phyloP scores from a whole-genome alignment of 2,888 invertebrate species.

The Salpingus planirostris region DNA sequence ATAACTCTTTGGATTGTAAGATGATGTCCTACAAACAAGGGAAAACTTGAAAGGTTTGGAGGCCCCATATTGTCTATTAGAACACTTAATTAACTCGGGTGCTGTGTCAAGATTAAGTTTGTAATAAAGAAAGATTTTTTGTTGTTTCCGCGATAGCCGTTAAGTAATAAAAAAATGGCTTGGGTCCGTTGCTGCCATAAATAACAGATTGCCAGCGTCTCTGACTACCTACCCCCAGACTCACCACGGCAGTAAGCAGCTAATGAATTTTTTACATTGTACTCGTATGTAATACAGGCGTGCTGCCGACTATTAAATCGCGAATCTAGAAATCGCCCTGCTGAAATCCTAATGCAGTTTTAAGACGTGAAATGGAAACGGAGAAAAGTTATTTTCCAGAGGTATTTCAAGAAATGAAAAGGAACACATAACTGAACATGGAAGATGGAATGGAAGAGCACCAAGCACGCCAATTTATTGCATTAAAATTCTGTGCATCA shows the following conservation, averaged over 20 bases:
- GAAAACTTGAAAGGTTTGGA: neutral
- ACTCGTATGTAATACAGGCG: neutral
- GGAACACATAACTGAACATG: too few relatives aligned
- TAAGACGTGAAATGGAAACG: too few relatives aligned
- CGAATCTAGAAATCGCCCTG: too few relatives aligned
- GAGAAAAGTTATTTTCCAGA: too few relatives aligned
- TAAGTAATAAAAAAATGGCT: slow-evolving; percentile 2
- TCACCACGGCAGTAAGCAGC: neutral
- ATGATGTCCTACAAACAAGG: too few relatives aligned
- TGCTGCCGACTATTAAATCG: too few relatives aligned
- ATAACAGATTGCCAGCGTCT: slow-evolving; percentile 4
- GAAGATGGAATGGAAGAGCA: too few relatives aligned
- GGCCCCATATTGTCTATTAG: slow-evolving; percentile 4
- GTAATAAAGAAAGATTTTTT: slow-evolving; percentile 5
- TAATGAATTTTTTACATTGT: slow-evolving; percentile 1
- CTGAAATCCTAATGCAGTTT: too few relatives aligned
- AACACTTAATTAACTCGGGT: slow-evolving; percentile 5
- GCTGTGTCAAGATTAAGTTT: slow-evolving; percentile 7
- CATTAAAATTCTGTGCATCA: too few relatives aligned
- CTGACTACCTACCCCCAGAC: slow-evolving; percentile 1
- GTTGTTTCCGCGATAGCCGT: slow-evolving; percentile 5
- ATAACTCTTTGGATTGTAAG: too few relatives aligned
- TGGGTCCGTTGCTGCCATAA: slow-evolving; percentile 3
- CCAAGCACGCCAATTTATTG: too few relatives aligned
- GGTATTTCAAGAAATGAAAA: too few relatives aligned